Evolutionary conservation across 2,113 vertebrate species (phyloP).

Genomic region (Notechis scutatus): DNA sequence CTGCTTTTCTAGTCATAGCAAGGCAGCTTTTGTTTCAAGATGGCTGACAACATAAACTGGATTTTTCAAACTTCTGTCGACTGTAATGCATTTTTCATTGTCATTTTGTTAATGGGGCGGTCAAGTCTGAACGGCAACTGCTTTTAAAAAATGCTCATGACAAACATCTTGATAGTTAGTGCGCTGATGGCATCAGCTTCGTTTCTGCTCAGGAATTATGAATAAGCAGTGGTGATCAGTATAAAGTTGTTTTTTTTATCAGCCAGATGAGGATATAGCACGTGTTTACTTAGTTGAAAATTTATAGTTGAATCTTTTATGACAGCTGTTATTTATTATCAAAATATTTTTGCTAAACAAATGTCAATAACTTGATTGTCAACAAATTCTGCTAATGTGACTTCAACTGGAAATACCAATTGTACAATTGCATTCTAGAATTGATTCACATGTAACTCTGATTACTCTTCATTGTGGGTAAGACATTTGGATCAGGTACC

Average conservation of each 20-base stretch:
- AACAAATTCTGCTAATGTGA: background rate
- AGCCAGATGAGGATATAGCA: conserved; percentile 14
- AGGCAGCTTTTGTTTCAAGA: conserved; percentile 75
- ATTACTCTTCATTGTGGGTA: background rate
- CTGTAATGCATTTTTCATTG: conserved; percentile 54
- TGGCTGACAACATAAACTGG: conserved; percentile 68
- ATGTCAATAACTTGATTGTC: background rate
- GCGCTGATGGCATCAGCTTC: conserved; percentile 11
- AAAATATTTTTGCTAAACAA: background rate
- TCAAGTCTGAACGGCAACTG: conserved; percentile 26
- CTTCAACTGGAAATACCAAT: background rate
- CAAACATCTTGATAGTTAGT: conserved; percentile 26
- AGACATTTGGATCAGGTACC: background rate
- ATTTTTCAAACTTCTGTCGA: conserved; percentile 72
- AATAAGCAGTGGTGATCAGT: background rate
- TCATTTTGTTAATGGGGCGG: conserved; percentile 48
- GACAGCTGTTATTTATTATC: background rate
- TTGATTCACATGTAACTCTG: background rate
- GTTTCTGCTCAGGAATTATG: conserved; percentile 18
- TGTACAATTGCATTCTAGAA: background rate
- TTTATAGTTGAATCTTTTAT: background rate
- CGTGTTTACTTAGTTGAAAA: background rate
- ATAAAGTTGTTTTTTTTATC: conserved; percentile 29
- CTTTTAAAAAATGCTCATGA: conserved; percentile 35
- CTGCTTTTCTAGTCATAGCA: conserved; percentile 72